Evolutionary conservation across 2,797 vertebrate species (phyloP), one percentile per base, ranked within the genome.

Genomic region (Uromys caudimaculatus): DNA sequence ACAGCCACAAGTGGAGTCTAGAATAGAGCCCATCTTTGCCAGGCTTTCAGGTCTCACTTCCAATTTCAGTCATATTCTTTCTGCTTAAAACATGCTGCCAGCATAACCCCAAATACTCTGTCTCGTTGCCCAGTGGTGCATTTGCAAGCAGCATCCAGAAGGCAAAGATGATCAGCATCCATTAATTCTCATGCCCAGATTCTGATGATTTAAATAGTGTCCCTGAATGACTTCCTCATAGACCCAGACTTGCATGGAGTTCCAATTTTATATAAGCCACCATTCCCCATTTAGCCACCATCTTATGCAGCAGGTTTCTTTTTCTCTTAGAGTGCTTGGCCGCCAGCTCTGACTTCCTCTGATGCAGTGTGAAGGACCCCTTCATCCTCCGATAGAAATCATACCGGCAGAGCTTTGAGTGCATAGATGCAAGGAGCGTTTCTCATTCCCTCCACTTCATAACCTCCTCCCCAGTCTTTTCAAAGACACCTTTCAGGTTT

Each of bases 61-160:
- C 56, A 50, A 95, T 91, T 81, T 84, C 75, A 90, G 56, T 92
- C 56, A 44, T 50, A 21, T 8, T 58, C 62, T 84, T 88, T 91
- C 64, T 87, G 41, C 38, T 87, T 90, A 77, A 89, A 82, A 54
- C 50, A 67, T 5, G 0, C 47, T 58, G 41, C 60, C 47, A 9
- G 71, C 32, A 64, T 12, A 6, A 71, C 71, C 52, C 76, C 29
- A 0, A 84, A 52, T 41, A 50, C 47, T 69, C 35, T 41, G 1
- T 60, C 1, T 86, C 76, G 4, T 67, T 86, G 23, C 56, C 21
- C 56, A 76, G 1, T 79, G 44, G 54, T 85, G 50, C 67, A 23
- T 90, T 94, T 92, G n/a, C 77, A 93, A 79, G 52, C 58, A 62
- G 89, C 85, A 92, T 94, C 67, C 79, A 62, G 91, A 94, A 92